Percentiles rank a stretch among this genome's conserved stretches.
Evolutionary conservation across 2,888 invertebrate genomes (phyloP).

Genomic region (Cantharis lateralis): DNA sequence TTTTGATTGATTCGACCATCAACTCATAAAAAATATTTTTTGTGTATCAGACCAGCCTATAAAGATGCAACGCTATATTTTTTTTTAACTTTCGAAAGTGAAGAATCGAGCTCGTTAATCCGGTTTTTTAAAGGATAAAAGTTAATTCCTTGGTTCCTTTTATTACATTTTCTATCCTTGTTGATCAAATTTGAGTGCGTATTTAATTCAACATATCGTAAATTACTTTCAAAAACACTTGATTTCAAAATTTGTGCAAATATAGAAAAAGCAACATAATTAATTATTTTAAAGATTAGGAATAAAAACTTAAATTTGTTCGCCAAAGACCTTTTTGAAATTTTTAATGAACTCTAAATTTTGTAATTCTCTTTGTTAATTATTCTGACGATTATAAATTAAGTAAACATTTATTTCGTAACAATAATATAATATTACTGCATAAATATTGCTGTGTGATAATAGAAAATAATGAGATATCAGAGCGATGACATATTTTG

Average conservation of each 20-base stretch:
- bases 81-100: background rate
- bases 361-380: background rate
- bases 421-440: background rate
- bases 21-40: background rate
- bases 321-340: background rate
- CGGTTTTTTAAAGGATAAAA: background rate
- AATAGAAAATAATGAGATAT: background rate
- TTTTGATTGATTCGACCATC: background rate
- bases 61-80: background rate
- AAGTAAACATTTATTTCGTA: background rate
- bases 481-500: background rate
- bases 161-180: background rate
- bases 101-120: background rate
- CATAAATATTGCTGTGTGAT: background rate
- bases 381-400: background rate
- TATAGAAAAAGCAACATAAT: no score
- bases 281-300: no score
- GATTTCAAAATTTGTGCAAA: no score
- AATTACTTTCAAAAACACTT: background rate
- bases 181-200: background rate
- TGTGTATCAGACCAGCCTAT: background rate
- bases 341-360: background rate
- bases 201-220: background rate
- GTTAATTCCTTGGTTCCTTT: background rate
- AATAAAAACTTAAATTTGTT: no score